These are phyloP conservation scores for Periophthalmodon schlosseri DNA, from an alignment of 2,113 vertebrate genomes.

Conservation along the genomic window DNA sequence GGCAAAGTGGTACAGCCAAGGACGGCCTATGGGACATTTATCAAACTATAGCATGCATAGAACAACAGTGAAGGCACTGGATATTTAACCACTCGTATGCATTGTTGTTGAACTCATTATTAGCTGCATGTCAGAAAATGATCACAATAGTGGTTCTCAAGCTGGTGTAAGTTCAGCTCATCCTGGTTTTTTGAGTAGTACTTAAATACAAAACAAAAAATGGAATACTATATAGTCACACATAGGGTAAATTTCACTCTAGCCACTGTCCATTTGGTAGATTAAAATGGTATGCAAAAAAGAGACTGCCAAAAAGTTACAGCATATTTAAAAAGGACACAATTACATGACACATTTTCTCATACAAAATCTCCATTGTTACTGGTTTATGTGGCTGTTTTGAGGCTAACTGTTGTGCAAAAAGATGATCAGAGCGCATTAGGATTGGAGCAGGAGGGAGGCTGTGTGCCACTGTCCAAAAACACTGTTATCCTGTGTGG, in stretches of 20 bases:
- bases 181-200: too few species aligned
- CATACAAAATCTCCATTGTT: neutral
- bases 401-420: slow-evolving; percentile 23
- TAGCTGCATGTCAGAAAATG: neutral
- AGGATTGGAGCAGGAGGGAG: slow-evolving; percentile 29
- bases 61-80: neutral
- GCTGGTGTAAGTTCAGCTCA: too few species aligned
- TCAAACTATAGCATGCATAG: slow-evolving; percentile 10
- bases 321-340: neutral
- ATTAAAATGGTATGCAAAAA: neutral
- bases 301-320: neutral
- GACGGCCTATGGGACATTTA: slow-evolving; percentile 37
- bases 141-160: too few species aligned
- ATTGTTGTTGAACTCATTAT: neutral
- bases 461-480: slow-evolving; percentile 19
- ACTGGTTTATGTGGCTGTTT: neutral
- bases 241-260: neutral
- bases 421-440: slow-evolving; percentile 25
- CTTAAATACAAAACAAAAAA: too few species aligned
- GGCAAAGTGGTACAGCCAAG: slow-evolving; percentile 42
- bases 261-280: neutral
- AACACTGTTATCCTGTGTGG: slow-evolving; percentile 31
- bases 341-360: neutral
- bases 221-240: neutral
- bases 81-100: neutral